Percentiles rank a stretch among this genome's conserved stretches.
Evolutionary conservation across 2,888 invertebrate genomes (phyloP).

Genomic region (Melinaea marsaeus): DNA sequence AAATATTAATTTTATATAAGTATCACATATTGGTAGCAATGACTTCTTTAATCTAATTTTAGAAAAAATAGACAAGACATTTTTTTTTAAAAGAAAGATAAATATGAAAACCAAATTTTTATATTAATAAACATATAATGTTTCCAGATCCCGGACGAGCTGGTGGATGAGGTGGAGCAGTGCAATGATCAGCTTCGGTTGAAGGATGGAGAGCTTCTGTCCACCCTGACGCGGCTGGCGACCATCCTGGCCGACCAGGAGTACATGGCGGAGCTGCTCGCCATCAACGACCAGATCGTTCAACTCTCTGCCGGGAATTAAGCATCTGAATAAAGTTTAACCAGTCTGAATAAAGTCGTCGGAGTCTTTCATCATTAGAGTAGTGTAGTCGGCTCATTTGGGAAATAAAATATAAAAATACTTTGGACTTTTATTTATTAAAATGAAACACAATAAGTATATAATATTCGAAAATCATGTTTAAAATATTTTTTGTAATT

Average conservation of each 20-base stretch:
- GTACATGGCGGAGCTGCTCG: conserved; percentile 85
- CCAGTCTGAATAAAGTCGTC: conserved; percentile 4
- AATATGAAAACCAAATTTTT: neutral
- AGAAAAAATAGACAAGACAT: no score
- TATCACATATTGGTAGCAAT: neutral
- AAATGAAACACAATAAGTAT: no score
- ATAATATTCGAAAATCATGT: no score
- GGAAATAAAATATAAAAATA: conserved; percentile 48
- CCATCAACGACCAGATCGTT: conserved; percentile 85
- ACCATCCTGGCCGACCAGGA: conserved; percentile 84
- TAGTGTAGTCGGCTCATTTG: conserved; percentile 43
- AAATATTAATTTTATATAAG: conserved; percentile 19
- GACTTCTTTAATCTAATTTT: no score
- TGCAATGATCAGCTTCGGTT: conserved; percentile 87
- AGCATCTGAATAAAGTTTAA: conserved; percentile 29
- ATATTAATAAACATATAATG: neutral
- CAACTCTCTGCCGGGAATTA: conserved; percentile 60
- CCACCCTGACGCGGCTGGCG: conserved; percentile 81
- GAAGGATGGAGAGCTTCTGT: conserved; percentile 80
- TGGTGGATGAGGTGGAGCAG: conserved; percentile 80
- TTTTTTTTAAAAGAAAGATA: neutral
- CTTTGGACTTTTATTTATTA: conserved; percentile 30
- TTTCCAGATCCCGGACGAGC: conserved; percentile 81
- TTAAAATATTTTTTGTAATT: no score
- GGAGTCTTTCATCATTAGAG: conserved; percentile 28